Evolutionary conservation across 2,113 vertebrate genomes (phyloP).

Genomic region (Indicator indicator): DNA sequence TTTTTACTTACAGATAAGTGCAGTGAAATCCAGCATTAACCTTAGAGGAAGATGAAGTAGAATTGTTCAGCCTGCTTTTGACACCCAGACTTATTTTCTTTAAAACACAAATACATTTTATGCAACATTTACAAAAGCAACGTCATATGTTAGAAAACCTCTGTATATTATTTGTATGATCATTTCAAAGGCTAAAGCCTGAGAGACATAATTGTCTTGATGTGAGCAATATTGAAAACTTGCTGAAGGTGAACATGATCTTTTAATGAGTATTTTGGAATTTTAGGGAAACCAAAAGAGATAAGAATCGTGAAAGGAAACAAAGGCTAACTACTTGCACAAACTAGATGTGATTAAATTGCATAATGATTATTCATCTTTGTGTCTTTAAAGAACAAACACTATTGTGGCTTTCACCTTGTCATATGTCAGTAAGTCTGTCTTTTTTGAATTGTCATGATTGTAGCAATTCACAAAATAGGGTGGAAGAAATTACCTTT

Average conservation of each 20-base stretch:
- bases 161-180: not conserved
- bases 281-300: not conserved
- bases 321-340: not conserved
- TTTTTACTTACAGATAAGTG: not conserved
- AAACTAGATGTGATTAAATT: not conserved
- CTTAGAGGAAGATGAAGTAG: not conserved
- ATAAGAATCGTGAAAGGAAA: not conserved
- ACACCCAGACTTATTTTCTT: not conserved
- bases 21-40: not conserved
- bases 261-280: not conserved
- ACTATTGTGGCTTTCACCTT: not conserved
- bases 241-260: not conserved
- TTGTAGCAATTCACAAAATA: not conserved
- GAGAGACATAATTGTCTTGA: not conserved
- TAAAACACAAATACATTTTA: not conserved
- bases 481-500: slow-evolving; percentile 13
- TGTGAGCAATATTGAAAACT: not conserved
- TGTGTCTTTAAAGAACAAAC: not conserved
- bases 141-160: not conserved
- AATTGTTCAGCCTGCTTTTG: not conserved
- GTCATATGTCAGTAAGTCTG: not conserved
- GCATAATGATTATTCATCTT: not conserved
- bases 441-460: not conserved
- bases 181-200: not conserved
- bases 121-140: not conserved